Percentiles rank a stretch among this genome's conserved stretches.
phyloP scores from a whole-genome alignment of 2,888 invertebrate species.

The Drosophila basisetae region DNA sequence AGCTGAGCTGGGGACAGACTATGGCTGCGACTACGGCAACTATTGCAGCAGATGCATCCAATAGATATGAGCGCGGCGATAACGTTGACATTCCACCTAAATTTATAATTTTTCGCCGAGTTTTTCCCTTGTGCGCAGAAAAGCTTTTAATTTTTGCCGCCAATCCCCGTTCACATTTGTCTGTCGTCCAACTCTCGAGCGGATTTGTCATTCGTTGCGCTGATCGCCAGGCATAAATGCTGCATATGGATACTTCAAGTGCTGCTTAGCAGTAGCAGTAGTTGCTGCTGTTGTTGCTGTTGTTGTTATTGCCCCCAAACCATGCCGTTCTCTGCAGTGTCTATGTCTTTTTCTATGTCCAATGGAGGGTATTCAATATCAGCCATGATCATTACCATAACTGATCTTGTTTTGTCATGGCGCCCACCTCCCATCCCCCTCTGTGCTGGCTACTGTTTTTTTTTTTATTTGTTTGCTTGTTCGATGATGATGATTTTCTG shows the following conservation, averaged over 20 bases:
- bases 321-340: constrained; percentile 17
- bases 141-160: constrained; percentile 82
- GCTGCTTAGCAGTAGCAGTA: constrained; percentile 8
- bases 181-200: constrained; percentile 43
- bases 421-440: constrained; percentile 40
- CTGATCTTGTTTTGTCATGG: constrained; percentile 76
- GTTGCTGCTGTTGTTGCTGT: background rate
- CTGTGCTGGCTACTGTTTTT: constrained; percentile 36
- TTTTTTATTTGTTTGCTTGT: constrained; percentile 40
- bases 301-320: constrained; percentile 15
- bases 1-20: constrained; percentile 27
- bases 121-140: constrained; percentile 70
- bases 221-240: constrained; percentile 23
- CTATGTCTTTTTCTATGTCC: constrained; percentile 40
- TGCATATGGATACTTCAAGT: constrained; percentile 49
- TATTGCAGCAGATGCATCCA: constrained; percentile 62
- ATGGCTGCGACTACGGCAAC: constrained; percentile 11
- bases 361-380: constrained; percentile 58
- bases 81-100: constrained; percentile 82
- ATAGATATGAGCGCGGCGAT: constrained; percentile 77
- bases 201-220: constrained; percentile 67
- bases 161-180: constrained; percentile 65
- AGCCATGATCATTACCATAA: constrained; percentile 77
- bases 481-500: constrained; percentile 68
- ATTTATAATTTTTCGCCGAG: constrained; percentile 77